Evolutionary conservation across 2,888 invertebrate species (phyloP).

Genomic region (Cataglyphis rosenhaueri): DNA sequence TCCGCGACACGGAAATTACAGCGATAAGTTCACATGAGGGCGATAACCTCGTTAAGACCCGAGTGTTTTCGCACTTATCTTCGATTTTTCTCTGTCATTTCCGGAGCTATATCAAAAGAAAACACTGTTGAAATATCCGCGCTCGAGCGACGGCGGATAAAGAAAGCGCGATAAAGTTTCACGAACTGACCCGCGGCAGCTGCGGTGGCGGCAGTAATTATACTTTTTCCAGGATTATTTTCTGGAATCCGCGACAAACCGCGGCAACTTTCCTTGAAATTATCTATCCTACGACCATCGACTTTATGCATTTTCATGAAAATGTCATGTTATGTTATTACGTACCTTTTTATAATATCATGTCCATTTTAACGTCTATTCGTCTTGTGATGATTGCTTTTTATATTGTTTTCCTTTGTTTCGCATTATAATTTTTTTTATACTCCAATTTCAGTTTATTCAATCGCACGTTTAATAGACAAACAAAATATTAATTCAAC

Average conservation of each 20-base stretch:
- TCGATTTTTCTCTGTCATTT: conserved; percentile 14
- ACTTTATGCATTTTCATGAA: conserved; percentile 24
- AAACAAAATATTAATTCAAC: conserved; percentile 24
- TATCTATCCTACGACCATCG: conserved; percentile 30
- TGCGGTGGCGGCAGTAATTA: conserved; percentile 53
- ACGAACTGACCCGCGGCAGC: conserved; percentile 30
- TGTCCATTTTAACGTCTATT: conserved; percentile 22
- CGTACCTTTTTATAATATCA: neutral
- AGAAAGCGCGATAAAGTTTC: conserved; percentile 55
- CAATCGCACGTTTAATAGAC: neutral
- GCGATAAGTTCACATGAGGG: conserved; percentile 1
- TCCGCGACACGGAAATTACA: conserved; percentile 24
- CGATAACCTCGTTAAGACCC: conserved; percentile 29
- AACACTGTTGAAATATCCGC: conserved; percentile 47
- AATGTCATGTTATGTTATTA: neutral
- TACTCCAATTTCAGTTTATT: neutral
- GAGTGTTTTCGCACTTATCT: conserved; percentile 57
- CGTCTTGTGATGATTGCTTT: neutral
- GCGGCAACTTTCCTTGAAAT: conserved; percentile 55
- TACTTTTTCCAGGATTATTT: conserved; percentile 52
- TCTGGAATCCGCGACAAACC: conserved; percentile 33
- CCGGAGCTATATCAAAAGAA: conserved; percentile 56
- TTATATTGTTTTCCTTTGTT: neutral
- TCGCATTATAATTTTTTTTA: conserved; percentile 6
- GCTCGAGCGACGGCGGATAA: neutral